Evolutionary conservation across 2,113 vertebrate species (phyloP).

Genomic region (Potamarius usumacintae): DNA sequence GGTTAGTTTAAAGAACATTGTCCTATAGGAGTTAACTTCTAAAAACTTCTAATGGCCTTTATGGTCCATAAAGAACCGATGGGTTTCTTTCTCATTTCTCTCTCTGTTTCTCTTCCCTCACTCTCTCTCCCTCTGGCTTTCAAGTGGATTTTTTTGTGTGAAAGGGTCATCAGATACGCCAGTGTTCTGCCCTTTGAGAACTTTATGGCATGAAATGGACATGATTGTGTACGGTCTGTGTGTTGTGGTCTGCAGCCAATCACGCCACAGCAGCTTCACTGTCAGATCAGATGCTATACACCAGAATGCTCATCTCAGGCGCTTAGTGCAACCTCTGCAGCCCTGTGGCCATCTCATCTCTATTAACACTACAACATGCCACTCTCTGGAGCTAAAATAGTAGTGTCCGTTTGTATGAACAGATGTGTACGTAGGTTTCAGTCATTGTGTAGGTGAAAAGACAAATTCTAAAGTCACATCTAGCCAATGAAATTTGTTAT

Average conservation of each 20-base stretch:
- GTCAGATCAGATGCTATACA: slow-evolving; percentile 44
- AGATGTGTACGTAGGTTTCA: not conserved
- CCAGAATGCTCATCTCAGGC: slow-evolving; percentile 48
- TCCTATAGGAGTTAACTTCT: slow-evolving; percentile 44
- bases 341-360: slow-evolving; percentile 40
- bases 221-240: slow-evolving; percentile 49
- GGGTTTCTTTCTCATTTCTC: slow-evolving; percentile 39
- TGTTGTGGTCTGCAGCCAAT: slow-evolving; percentile 40
- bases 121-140: slow-evolving; percentile 28
- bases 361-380: slow-evolving; percentile 35
- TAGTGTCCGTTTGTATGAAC: not conserved
- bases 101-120: slow-evolving; percentile 13
- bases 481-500: not conserved
- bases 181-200: slow-evolving; percentile 51
- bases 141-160: slow-evolving; percentile 40
- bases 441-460: slow-evolving; percentile 18
- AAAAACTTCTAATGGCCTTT: slow-evolving; percentile 53
- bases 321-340: slow-evolving; percentile 37
- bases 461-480: not conserved
- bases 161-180: slow-evolving; percentile 52
- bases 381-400: slow-evolving; percentile 26
- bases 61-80: slow-evolving; percentile 49
- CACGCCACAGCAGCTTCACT: slow-evolving; percentile 22
- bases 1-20: slow-evolving; percentile 24
- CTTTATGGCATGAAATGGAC: slow-evolving; percentile 56